Evolutionary conservation across 2,113 vertebrate species (phyloP).

Genomic region (Nycticryphes semicollaris): DNA sequence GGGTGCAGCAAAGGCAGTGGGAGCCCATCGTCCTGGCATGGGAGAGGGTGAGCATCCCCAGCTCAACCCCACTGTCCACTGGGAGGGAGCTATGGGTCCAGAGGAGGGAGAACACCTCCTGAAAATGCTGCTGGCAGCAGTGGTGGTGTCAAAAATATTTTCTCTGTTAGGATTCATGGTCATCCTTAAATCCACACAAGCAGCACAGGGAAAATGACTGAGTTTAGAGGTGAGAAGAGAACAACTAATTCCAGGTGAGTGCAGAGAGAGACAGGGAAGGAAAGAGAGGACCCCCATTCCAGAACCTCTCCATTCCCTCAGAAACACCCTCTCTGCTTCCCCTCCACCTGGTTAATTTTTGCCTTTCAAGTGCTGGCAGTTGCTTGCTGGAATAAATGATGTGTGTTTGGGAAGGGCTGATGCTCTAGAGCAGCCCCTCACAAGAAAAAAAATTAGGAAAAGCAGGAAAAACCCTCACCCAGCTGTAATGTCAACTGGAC

Average conservation of each 20-base stretch:
- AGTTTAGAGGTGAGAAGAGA: background rate
- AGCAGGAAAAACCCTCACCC: background rate
- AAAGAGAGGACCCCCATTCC: background rate
- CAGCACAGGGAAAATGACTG: background rate
- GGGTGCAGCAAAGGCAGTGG: background rate
- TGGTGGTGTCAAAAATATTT: fast-evolving
- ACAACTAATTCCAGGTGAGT: background rate
- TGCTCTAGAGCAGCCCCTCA: background rate
- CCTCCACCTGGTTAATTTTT: background rate
- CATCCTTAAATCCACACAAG: background rate
- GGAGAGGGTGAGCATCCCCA: background rate
- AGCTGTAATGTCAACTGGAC: background rate
- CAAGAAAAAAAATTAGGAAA: background rate
- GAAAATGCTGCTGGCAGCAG: background rate
- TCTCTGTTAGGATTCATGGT: background rate
- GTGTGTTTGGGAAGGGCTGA: background rate
- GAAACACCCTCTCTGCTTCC: background rate
- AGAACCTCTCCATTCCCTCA: background rate
- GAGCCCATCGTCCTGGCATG: fast-evolving
- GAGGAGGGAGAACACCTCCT: fast-evolving
- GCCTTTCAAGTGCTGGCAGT: background rate
- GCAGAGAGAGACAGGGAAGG: background rate
- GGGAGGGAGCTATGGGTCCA: background rate
- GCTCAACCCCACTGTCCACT: background rate
- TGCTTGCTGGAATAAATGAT: background rate